Evolutionary conservation across 2,797 vertebrate genomes (phyloP).

Genomic region (Brotula barbata): DNA sequence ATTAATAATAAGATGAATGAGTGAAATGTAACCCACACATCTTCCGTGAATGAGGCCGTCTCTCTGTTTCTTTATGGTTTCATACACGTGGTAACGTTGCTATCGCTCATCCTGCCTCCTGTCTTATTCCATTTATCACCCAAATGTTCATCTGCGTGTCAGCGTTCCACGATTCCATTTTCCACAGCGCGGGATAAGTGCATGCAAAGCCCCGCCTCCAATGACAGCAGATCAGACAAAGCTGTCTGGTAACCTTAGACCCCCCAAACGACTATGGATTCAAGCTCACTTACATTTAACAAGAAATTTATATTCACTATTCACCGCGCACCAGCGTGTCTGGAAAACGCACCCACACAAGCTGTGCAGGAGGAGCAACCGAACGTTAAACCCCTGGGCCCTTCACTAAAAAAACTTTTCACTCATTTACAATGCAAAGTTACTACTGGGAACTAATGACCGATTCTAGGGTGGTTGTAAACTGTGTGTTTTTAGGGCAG

Average conservation of each 20-base stretch:
- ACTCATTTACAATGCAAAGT: not conserved
- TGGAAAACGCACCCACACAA: not conserved
- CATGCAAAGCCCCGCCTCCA: slow-evolving; percentile 57
- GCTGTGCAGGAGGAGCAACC: not conserved
- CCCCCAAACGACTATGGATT: slow-evolving; percentile 65
- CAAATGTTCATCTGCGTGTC: slow-evolving; percentile 27
- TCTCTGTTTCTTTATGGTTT: not conserved
- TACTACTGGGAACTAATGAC: too few relatives aligned
- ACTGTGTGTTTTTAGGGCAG: too few relatives aligned
- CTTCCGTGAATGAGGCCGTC: too few relatives aligned
- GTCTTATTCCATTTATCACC: slow-evolving; percentile 29
- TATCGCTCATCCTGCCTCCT: slow-evolving; percentile 6
- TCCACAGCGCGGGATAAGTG: slow-evolving; percentile 41
- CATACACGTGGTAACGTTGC: not conserved
- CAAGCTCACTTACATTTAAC: slow-evolving; percentile 60
- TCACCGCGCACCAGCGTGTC: slow-evolving; percentile 32
- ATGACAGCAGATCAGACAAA: slow-evolving; percentile 70
- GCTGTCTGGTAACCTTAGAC: slow-evolving; percentile 75
- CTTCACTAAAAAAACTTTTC: slow-evolving; percentile 2
- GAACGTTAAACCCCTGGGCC: slow-evolving; percentile 22
- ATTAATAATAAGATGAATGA: too few relatives aligned
- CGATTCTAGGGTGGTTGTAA: too few relatives aligned
- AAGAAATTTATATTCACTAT: slow-evolving; percentile 67
- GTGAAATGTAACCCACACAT: not conserved
- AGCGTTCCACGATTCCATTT: slow-evolving; percentile 39